Base-by-base conservation (phyloP, 37 sponge, comb jelly and placozoan genomes). In the Cladorhizidae sp. region DNA sequence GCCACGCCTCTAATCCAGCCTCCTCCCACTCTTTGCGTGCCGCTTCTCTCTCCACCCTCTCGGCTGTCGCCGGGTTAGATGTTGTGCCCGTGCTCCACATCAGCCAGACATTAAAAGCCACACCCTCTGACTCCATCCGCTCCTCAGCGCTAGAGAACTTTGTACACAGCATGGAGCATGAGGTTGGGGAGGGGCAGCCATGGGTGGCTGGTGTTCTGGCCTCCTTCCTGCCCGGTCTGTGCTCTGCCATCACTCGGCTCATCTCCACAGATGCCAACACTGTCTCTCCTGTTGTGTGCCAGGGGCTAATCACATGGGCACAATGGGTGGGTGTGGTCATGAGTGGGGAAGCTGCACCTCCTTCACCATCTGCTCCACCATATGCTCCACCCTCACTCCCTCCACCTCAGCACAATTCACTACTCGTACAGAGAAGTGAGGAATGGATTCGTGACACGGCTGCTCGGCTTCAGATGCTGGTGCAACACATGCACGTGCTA, bases 141-240 rank as follows among this genome's bases (percentile, higher is more conserved):
- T 15, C 67, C 5, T 28, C 36, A 3, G 3, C 67, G 1, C 7
- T 65, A 2, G 18, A 14, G 26, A 31, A 15, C 21, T 56, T 33
- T 28, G 21, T 71, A 33, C 57, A 59, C 23, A 5, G n/a, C 29
- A 52, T 75, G 43, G 21, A 33, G 67, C 42, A 73, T 29, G 31
- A 55, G 72, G 50, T 79, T 40, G 80, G 79, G 49, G n/a, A 7
- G 29, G 21, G 45, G n/a, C n/a, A 8, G 56, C 43, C 36, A 33
- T 67, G 39, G 56, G 37, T 26, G 37, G 55, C 58, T 1, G 32
- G 45, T 9, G 75, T 40, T 1, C 77, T 88, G 35, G 84, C 78
- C 31, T 86, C 83, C 39, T 90, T 90, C 51, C 72, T 90, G 21
- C 91, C 91, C 5, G 91, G 91, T 23, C 69, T 90, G 14, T 69